Evolutionary conservation across 1,140 invertebrate species (phyloP), one percentile per base, ranked within the genome.

Genomic region (Plectrocnemia conspersa): DNA sequence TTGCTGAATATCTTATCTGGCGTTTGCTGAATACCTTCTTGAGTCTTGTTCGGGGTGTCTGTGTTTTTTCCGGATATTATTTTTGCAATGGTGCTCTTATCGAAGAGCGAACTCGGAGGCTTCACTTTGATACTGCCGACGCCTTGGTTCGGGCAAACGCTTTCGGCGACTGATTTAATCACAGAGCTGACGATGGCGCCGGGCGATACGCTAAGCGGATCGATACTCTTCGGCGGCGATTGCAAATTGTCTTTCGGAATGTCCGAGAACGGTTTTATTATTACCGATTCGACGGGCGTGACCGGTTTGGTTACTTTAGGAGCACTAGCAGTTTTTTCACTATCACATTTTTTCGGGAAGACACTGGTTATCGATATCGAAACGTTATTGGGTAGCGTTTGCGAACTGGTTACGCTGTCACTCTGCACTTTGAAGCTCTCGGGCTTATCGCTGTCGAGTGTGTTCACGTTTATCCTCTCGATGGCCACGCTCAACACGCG

Each of bases 241-340:
- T 38, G 45, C 13, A 35, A 40, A 22, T 21, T 21, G 16, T 54
- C 46, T 40, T 50, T 58, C 21, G 16, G 33, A 18, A 35, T 44
- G 11, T 23, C 42, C 10, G 40, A 22, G 11, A 57, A 45, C 13
- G 57, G 54, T 7, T 54, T 52, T 13, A 59, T 57, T 11, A 72
- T 76, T 40, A 76, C 70, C 45, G 71, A 72, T 59, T 72, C 70
- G 40, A 68, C 72, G 0, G 71, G 64, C 13, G 32, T 66, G 65
- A 60, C 64, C 16, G 29, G 70, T 67, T 48, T 70, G 58, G 46
- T 66, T 62, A 4, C 18, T 38, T 54, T 52, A 0, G 59, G 52
- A 9, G 55, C 45, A 22, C 18, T 15, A 40, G 52, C 15, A 33
- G 47, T 47, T 23, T 45, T 61, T 47, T 58, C 52, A 33, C 16